Conservation (phyloP, 2,797 vertebrate genomes). For the Sternarchorhynchus goeldii region DNA sequence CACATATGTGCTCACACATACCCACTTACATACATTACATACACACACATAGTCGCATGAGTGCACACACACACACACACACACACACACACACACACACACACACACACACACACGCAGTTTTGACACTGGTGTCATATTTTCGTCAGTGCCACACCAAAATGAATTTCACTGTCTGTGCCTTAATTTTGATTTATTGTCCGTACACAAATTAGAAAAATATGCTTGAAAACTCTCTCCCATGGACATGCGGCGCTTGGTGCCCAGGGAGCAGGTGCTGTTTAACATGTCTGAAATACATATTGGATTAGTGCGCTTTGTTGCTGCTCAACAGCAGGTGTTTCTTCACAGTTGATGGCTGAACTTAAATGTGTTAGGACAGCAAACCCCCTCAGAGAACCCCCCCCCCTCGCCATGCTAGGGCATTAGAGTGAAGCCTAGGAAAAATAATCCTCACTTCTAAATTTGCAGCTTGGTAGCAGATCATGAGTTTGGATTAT, state of each 20-base stretch:
- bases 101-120: slow-evolving; percentile 53
- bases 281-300: slow-evolving; percentile 99
- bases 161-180: slow-evolving; percentile 99
- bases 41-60: slow-evolving; percentile 31
- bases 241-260: slow-evolving; percentile 91
- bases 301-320: slow-evolving; percentile 99
- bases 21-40: slow-evolving; percentile 33
- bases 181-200: slow-evolving; percentile 99
- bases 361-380: slow-evolving; percentile 99
- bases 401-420: slow-evolving; percentile 41
- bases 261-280: slow-evolving; percentile 98
- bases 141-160: slow-evolving; percentile 94
- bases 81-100: slow-evolving; percentile 20
- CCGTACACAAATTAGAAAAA: slow-evolving; percentile 99
- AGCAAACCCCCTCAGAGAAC: slow-evolving; percentile 82
- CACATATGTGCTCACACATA: slow-evolving; percentile 40
- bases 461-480: slow-evolving; percentile 35
- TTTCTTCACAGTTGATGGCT: slow-evolving; percentile 99
- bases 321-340: slow-evolving; percentile 99
- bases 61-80: slow-evolving; percentile 38
- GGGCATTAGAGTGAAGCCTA: slow-evolving; percentile 30
- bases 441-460: slow-evolving; percentile 31
- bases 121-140: slow-evolving; percentile 80
- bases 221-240: slow-evolving; percentile 99
- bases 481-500: slow-evolving; percentile 48